Base-by-base conservation (phyloP, 2,888 invertebrate genomes). In the Lathronympha strigana region DNA sequence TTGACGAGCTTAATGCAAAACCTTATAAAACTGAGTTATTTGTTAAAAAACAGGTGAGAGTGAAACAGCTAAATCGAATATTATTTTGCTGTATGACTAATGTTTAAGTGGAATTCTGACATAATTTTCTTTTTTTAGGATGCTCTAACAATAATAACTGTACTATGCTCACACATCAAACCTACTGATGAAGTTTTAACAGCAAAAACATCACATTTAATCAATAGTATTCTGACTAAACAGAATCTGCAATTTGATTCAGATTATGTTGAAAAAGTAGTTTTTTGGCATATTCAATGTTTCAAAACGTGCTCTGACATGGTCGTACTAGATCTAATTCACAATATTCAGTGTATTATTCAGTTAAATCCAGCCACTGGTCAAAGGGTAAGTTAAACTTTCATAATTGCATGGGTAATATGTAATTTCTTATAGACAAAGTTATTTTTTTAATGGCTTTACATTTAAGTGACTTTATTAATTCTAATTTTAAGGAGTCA, bases 1-100 rank as follows among this genome's bases (percentile, higher is more conserved):
- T 95, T 53, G 94, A 94, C 73, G 94, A 95, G 71, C 84, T 95
- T 38, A 95, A 95, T 79, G 87, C 93, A 0, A 83, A 94, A 54
- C 94, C 95, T 72, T 95, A 92, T 74, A 93, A 93, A 74, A 76
- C 77, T 19, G 83, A 90, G 63, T 72, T 89, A 61, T 87, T 92
- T 75, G 84, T 86, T n/a, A 79, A 84, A 63, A 86, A 87, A 77
- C 84, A 91, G 78, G 93, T 89, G 81, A 83, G 86, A 81, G 50
- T 50, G 63, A 68, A 50, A 62, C 49, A 17, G 3, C 9, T 40
- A 17, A 23, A 2, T 28, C 9, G 21, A 17, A 13, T 8, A 19
- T 40, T n/a, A 38, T 2, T 5, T 31, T 31, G 9, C 21, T 28
- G 15, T 36, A 23, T 23, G 19, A 51, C 36, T 8, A 15, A 53